Conservation (phyloP, 2,888 invertebrate genomes). For the Lapara coniferarum region DNA sequence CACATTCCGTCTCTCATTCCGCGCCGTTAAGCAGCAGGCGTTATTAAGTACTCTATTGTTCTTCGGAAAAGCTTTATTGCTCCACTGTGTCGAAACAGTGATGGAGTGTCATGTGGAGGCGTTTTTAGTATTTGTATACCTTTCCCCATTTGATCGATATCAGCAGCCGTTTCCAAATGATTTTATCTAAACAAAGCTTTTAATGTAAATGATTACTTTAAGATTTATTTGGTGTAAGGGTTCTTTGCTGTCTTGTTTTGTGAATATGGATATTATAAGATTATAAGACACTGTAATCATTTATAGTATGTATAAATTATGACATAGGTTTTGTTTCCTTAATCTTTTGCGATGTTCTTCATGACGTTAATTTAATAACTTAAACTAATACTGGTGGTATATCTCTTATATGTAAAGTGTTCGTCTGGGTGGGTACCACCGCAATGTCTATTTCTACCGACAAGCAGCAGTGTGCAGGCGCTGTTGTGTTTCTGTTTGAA, state of each 20-base stretch:
- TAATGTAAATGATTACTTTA: not conserved
- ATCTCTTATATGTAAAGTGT: too few species aligned
- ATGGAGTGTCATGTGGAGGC: slow-evolving; percentile 24
- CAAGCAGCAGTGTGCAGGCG: too few species aligned
- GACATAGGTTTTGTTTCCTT: too few species aligned
- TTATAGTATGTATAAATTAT: too few species aligned
- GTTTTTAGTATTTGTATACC: slow-evolving; percentile 22
- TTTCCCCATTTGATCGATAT: slow-evolving; percentile 12
- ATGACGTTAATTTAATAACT: too few species aligned
- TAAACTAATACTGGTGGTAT: too few species aligned
- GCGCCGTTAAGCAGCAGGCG: slow-evolving; percentile 55
- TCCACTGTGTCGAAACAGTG: slow-evolving; percentile 41
- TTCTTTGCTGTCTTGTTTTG: not conserved
- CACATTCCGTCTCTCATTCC: slow-evolving; percentile 57
- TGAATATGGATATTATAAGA: not conserved
- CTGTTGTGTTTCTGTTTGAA: too few species aligned
- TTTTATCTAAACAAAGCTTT: not conserved
- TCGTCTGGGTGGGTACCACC: too few species aligned
- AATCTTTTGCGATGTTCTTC: too few species aligned
- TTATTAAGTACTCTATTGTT: slow-evolving; percentile 63
- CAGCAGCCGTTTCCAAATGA: not conserved
- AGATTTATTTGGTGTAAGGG: not conserved
- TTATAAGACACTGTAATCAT: too few species aligned
- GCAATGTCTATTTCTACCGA: too few species aligned
- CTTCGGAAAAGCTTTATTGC: slow-evolving; percentile 55